Base-by-base conservation (phyloP, 1,140 invertebrate species). In the Brachionus asplanchnoidis region DNA sequence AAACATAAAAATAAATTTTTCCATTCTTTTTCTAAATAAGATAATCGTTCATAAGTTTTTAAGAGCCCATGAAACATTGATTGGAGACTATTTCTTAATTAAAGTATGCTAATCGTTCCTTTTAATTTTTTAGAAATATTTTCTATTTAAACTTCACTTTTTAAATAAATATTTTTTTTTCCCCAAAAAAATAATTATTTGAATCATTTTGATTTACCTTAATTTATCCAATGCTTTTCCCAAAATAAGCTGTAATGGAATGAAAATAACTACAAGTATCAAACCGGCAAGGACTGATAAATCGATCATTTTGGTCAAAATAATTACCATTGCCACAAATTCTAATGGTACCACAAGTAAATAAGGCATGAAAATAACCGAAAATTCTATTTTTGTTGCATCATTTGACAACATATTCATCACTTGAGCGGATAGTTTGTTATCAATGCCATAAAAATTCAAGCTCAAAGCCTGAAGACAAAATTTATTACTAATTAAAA, bases 341-440 rank as follows among this genome's bases (percentile, higher is more conserved):
- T 82, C 36, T 44, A 82, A 6, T 42, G 79, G 79, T 17, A 20
- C 50, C 12, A 65, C 32, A 1, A 82, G 7, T 44, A 82, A 82
- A 36, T 82, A 82, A 9, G 79, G 26, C 53, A 82, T 5, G 28
- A 44, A 82, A 12, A 65, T 65, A 26, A 60, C 28, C 8, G 17
- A 17, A 68, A 42, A 70, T 84, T 84, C 82, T n/a, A 84, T 68
- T 56, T 56, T 42, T 20, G 60, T 84, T 17, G 17, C 68, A 73
- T 84, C 82, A 32, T 46, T 84, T 14, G 82, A 84, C 5, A 84
- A 12, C 42, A 84, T 36, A 46, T 84, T 84, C 14, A 70, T 44
- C n/a, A 84, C 23, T 50, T 70, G 23, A 20, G 60, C 82, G 8
- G 60, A 8, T 14, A 32, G 11, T 17, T 68, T 20, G 11, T 46